phyloP scores from a whole-genome alignment of 2,113 vertebrate species.

The Stigmatopora nigra region DNA sequence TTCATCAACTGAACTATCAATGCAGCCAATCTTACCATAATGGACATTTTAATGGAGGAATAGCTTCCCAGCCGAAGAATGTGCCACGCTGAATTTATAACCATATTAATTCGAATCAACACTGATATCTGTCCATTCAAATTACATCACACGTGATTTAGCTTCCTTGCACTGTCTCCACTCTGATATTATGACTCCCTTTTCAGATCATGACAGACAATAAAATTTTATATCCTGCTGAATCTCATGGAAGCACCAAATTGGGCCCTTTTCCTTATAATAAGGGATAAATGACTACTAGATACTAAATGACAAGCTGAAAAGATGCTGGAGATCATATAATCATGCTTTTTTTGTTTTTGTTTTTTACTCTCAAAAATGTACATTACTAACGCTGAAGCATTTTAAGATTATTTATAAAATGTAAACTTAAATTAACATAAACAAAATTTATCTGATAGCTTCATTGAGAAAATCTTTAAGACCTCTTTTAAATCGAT shows the following conservation, averaged over 20 bases:
- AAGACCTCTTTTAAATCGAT: too few relatives aligned
- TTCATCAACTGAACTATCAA: constrained; percentile 4
- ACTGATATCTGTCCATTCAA: constrained; percentile 33
- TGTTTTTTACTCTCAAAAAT: too few relatives aligned
- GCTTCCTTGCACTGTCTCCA: background rate
- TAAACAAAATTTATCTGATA: too few relatives aligned
- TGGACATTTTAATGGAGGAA: constrained; percentile 13
- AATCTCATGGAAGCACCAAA: constrained; percentile 22
- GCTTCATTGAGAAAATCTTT: too few relatives aligned
- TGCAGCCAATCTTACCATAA: constrained; percentile 21
- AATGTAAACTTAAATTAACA: too few relatives aligned
- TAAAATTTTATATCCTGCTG: constrained; percentile 18
- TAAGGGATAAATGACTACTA: background rate
- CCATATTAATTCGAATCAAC: constrained; percentile 34
- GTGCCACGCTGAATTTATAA: constrained; percentile 17
- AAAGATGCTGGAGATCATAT: background rate
- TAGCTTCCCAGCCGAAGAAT: constrained; percentile 6
- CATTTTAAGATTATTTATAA: too few relatives aligned
- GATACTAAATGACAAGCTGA: background rate
- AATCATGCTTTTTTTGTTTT: too few relatives aligned
- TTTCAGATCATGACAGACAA: constrained; percentile 50
- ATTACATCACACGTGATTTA: constrained; percentile 23
- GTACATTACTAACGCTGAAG: too few relatives aligned
- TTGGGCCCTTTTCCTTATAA: background rate
- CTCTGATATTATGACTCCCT: constrained; percentile 45